Evolutionary conservation across 2,888 invertebrate genomes (phyloP).

Genomic region (Ichneumoninae sp.): DNA sequence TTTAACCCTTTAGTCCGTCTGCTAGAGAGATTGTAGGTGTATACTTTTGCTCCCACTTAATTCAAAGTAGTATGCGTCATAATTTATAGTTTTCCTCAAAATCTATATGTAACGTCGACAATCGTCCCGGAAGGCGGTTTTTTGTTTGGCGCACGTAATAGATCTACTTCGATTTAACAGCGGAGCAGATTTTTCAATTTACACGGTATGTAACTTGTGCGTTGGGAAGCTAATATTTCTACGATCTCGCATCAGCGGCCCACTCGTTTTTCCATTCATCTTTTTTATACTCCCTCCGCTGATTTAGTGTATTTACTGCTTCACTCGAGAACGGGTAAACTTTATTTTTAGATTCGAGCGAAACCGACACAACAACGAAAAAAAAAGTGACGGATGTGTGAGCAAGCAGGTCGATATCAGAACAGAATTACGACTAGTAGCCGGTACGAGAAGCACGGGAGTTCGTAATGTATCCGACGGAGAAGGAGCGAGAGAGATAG

Average conservation of each 20-base stretch:
- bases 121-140: too few species aligned
- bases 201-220: background rate
- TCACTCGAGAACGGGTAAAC: background rate
- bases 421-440: constrained; percentile 36
- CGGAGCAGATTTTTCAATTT: background rate
- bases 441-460: constrained; percentile 34
- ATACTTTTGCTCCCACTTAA: too few species aligned
- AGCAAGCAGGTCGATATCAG: background rate
- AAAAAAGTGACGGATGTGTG: background rate
- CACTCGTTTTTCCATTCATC: constrained; percentile 13
- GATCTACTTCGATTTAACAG: too few species aligned
- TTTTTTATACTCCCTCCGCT: constrained; percentile 15
- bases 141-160: too few species aligned
- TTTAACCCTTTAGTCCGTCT: too few species aligned
- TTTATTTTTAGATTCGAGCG: constrained; percentile 41
- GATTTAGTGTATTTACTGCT: constrained; percentile 14
- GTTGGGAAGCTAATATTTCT: background rate
- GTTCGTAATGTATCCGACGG: constrained; percentile 1
- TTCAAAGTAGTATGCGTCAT: background rate
- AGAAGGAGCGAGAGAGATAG: background rate
- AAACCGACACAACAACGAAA: constrained; percentile 23
- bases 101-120: background rate
- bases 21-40: too few species aligned
- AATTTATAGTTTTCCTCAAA: background rate
- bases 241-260: background rate